Conservation (phyloP, 2,888 invertebrate genomes). For the Pseudanteris insignis region DNA sequence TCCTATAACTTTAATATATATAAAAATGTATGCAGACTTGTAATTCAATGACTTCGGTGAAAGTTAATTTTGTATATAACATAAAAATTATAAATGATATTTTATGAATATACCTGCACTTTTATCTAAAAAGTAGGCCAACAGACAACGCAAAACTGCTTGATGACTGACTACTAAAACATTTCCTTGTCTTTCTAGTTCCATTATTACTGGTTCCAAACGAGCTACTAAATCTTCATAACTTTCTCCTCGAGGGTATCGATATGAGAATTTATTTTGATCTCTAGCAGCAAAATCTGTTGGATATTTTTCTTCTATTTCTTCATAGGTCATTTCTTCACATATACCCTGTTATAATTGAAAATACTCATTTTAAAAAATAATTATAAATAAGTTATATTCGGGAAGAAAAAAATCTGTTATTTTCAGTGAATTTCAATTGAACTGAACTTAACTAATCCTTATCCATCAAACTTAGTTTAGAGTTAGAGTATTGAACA, state of each 20-base stretch:
- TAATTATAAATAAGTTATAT: no score
- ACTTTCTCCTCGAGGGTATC: conserved; percentile 91
- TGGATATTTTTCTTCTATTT: conserved; percentile 92
- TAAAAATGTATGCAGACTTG: no score
- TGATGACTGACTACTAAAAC: conserved; percentile 97
- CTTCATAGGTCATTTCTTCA: conserved; percentile 99
- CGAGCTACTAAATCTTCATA: conserved; percentile 98
- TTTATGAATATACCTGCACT: conserved; percentile 77
- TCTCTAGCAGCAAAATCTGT: conserved; percentile 96
- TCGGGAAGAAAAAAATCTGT: no score
- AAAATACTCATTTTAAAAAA: not conserved
- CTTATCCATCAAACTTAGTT: no score
- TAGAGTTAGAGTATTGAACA: no score
- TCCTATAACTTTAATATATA: no score
- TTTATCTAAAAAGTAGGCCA: conserved; percentile 98
- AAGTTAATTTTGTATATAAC: no score
- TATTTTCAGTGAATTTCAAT: no score
- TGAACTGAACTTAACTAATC: no score
- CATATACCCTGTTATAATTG: conserved; percentile 84
- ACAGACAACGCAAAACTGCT: conserved; percentile 92
- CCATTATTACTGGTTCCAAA: conserved; percentile 98
- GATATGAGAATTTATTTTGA: conserved; percentile 95
- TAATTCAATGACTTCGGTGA: no score
- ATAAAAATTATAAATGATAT: no score
- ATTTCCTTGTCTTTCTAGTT: conserved; percentile 95